Evolutionary conservation across 2,888 invertebrate genomes (phyloP).

Genomic region (Resseliella maxima): DNA sequence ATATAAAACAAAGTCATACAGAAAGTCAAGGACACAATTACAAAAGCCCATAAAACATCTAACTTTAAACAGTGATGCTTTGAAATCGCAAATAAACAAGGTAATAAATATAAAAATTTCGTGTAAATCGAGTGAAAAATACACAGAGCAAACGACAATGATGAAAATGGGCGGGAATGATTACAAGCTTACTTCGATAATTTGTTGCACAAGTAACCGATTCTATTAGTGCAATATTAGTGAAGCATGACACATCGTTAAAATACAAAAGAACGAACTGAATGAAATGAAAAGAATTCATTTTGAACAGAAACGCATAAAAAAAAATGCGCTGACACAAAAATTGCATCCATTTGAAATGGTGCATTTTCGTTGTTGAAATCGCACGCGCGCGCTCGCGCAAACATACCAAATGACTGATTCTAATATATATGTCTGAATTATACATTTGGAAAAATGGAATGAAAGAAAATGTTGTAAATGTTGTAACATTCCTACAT

Average conservation of each 20-base stretch:
- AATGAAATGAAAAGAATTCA: neutral
- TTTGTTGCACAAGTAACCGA: constrained; percentile 1
- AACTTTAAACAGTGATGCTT: neutral
- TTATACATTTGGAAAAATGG: neutral
- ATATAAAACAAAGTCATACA: neutral
- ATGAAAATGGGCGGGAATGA: neutral
- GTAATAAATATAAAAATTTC: constrained; percentile 36
- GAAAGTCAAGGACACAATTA: constrained; percentile 51
- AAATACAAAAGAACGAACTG: neutral
- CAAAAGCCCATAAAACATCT: constrained; percentile 7
- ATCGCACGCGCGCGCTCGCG: too few species aligned
- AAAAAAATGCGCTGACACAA: constrained; percentile 38
- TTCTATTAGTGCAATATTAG: constrained; percentile 1
- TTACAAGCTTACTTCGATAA: constrained; percentile 26
- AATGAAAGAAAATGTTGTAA: neutral
- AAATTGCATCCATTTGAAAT: constrained; percentile 6
- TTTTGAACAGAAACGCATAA: neutral
- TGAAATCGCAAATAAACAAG: neutral
- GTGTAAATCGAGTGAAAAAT: too few species aligned
- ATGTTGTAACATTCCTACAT: neutral
- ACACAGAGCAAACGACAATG: neutral
- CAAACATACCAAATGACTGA: too few species aligned
- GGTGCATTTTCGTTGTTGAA: neutral
- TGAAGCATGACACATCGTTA: constrained; percentile 42
- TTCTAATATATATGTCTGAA: neutral